A percentile compares a stretch with the other conserved stretches of the same genome.
These are phyloP conservation scores for Bombus impatiens DNA, from an alignment of 1,140 invertebrate genomes.

Conservation along the genomic window DNA sequence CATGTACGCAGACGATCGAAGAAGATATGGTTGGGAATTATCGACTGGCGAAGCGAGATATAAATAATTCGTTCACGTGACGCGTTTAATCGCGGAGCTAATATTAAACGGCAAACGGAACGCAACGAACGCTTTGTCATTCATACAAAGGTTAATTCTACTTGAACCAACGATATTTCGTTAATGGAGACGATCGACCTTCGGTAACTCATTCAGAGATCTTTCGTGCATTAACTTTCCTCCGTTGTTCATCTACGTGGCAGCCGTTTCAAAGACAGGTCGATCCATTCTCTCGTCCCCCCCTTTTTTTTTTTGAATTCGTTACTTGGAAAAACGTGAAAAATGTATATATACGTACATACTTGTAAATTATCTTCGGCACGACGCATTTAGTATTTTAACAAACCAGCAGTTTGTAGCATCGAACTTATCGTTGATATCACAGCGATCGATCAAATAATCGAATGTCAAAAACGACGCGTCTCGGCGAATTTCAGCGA, in stretches of 20 bases:
- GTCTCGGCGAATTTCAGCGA: too few relatives aligned
- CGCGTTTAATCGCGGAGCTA: slow-evolving; percentile 46
- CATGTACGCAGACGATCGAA: not conserved
- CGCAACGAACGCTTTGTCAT: slow-evolving; percentile 21
- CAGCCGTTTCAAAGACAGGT: too few relatives aligned
- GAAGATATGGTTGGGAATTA: not conserved
- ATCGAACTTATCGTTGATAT: too few relatives aligned
- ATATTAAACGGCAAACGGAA: slow-evolving; percentile 37
- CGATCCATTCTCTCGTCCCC: too few relatives aligned
- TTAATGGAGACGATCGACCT: slow-evolving; percentile 55
- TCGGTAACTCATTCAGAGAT: slow-evolving; percentile 40
- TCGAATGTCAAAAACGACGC: too few relatives aligned
- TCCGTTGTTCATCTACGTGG: not conserved
- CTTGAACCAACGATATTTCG: slow-evolving; percentile 49
- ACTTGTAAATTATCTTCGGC: too few relatives aligned
- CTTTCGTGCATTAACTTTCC: not conserved
- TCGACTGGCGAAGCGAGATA: slow-evolving; percentile 33
- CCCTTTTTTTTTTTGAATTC: too few relatives aligned
- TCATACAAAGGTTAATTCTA: slow-evolving; percentile 35
- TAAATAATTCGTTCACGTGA: slow-evolving; percentile 60
- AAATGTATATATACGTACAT: too few relatives aligned
- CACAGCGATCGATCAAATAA: too few relatives aligned
- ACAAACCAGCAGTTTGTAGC: too few relatives aligned
- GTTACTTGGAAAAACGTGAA: too few relatives aligned
- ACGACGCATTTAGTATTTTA: too few relatives aligned